A percentile compares a stretch with the other conserved stretches of the same genome.
These are phyloP conservation scores for Pimephales promelas DNA, from an alignment of 2,113 vertebrate genomes.

Conservation along the genomic window DNA sequence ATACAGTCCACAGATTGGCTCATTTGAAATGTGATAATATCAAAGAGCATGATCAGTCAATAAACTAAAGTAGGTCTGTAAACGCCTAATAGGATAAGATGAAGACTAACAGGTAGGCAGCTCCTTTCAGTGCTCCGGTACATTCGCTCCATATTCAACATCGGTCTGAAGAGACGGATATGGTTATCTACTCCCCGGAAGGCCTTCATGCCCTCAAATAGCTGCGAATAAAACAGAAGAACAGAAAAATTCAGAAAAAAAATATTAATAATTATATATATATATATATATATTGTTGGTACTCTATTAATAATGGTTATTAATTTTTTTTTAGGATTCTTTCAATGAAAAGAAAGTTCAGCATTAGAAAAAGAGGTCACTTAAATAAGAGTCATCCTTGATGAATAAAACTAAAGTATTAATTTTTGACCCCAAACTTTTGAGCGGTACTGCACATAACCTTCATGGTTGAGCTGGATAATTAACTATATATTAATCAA, in stretches of 20 bases:
- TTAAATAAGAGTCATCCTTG: background rate
- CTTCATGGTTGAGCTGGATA: background rate
- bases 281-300: no score
- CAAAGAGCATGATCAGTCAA: background rate
- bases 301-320: background rate
- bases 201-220: conserved; percentile 92
- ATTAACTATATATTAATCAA: background rate
- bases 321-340: background rate
- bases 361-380: background rate
- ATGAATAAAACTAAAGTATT: background rate
- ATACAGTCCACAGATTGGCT: background rate
- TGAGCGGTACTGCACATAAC: background rate
- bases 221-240: conserved; percentile 64
- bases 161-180: conserved; percentile 86
- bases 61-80: conserved; percentile 31
- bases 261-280: no score
- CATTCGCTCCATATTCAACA: conserved; percentile 91
- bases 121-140: conserved; percentile 76
- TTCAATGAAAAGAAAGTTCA: background rate
- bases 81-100: background rate
- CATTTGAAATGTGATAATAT: background rate
- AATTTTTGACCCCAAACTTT: background rate
- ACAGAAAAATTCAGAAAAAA: background rate
- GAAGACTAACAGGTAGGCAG: conserved; percentile 83
- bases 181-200: conserved; percentile 80